Base-by-base conservation (phyloP, 2,113 vertebrate genomes). In the Apodemus sylvaticus region DNA sequence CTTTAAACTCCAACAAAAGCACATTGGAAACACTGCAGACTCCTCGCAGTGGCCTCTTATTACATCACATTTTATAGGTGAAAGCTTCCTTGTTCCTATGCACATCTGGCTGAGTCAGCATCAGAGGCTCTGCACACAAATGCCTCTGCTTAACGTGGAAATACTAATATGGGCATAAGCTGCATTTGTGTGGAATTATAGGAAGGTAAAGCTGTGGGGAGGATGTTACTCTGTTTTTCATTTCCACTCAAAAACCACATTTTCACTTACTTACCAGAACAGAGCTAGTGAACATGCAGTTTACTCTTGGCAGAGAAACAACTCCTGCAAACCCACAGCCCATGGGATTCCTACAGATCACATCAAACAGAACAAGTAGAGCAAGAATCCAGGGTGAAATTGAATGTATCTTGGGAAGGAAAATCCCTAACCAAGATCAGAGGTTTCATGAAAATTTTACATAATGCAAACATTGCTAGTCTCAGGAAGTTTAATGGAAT, bases 351-450 rank as follows among this genome's bases (percentile, higher is more conserved):
- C 85, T 60, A 39, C 77, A 88, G 90, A 93, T 88, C 92, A 94
- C 94, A 96, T 97, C 97, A 96, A 95, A 95, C 64, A 12, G 76
- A 55, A 70, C 91, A 97, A 94, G 36, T 1, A 87, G 68, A 85
- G 93, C 73, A 91, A 92, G 78, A 94, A 76, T 36, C 89, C 48
- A 48, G 87, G 64, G 86, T 91, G 78, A 86, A 97, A 81, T 68
- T 58, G 39, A 93, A 94, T 91, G 96, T 85, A 51, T 88, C 90
- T 93, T 78, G 74, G 34, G 31, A 70, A 94, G n/a, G n/a, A 73
- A 86, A 94, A 95, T 74, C 42, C 29, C n/a, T 64, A 89, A 86
- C 39, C 62, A 71, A 36, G 79, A 95, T 96, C 77, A 96, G 93
- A 92, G 62, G 34, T 53, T 98, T 94, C 77, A 79, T 71, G 68